phyloP scores from a whole-genome alignment of 1,140 invertebrate species.

The Ylistrum balloti region DNA sequence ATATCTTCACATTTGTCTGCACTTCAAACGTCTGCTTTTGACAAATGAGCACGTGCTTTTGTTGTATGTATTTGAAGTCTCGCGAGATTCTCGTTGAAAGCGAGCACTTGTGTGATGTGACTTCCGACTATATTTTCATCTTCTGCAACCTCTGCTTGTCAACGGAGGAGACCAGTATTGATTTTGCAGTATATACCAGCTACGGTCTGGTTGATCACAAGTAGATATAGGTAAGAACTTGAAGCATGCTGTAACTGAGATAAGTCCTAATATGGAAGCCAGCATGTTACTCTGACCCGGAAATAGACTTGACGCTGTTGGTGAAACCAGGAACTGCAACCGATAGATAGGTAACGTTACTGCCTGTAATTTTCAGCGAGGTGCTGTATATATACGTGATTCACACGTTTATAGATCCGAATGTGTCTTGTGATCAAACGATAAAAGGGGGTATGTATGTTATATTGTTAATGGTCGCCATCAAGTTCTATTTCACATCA shows the following conservation, averaged over 20 bases:
- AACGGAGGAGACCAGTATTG: background rate
- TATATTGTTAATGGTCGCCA: background rate
- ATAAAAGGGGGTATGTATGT: background rate
- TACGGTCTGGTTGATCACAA: background rate
- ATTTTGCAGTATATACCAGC: conserved; percentile 10
- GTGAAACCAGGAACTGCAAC: conserved; percentile 20
- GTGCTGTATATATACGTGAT: background rate
- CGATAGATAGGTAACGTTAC: background rate
- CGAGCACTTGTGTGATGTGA: background rate
- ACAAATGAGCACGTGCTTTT: conserved; percentile 33
- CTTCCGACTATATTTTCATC: conserved; percentile 32
- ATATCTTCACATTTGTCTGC: background rate
- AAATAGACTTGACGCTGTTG: conserved; percentile 30
- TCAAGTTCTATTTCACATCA: too few relatives aligned
- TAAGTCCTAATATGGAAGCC: conserved; percentile 33
- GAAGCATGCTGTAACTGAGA: background rate
- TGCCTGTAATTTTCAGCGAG: background rate
- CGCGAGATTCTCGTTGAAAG: background rate
- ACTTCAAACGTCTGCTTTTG: conserved; percentile 15
- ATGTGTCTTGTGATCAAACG: background rate
- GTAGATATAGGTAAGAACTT: conserved; percentile 32
- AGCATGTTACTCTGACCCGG: conserved; percentile 31
- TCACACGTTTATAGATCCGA: background rate
- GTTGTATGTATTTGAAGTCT: conserved; percentile 5
- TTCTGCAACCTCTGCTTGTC: conserved; percentile 15